Base-by-base conservation (phyloP, 2,888 invertebrate species). In the Odontothrips loti region DNA sequence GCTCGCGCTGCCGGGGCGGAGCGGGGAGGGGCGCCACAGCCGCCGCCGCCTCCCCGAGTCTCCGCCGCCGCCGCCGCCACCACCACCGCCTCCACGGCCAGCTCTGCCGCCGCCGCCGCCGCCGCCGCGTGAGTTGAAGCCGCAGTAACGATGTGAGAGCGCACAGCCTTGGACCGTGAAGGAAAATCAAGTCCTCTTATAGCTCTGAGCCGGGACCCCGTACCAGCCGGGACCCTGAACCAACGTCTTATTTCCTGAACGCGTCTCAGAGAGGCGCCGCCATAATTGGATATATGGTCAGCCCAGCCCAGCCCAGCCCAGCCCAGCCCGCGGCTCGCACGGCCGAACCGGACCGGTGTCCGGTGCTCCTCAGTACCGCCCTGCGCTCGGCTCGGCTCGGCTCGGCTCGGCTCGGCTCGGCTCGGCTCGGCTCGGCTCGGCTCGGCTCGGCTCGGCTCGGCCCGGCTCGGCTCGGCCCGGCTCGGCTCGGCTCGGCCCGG, bases 261-360 rank as follows among this genome's bases (percentile, higher is more conserved):
- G 68, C 68, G 68, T 75, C 68, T 75, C 68, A 12, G 23, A 12
- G 12, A 75, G 68, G 68, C 68, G 68, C 68, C 68, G 27, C 9
- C 68, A 75, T 75, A 75, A 75, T 75, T 75, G 68, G 68, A 75
- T 75, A 75, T 75, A 75, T 75, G 68, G 68, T 75, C 23, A 75
- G 68, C 27, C 23, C 68, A 27, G 10, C 2, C 34, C 34, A 6
- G 34, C 34, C 15, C 58, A 20, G 58, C 58, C 4, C 51, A 20
- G 2, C 6, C 34, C 34, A 4, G 34, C 34, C 34, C 34, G 34
- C 34, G n/a, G n/a, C n/a, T n/a, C n/a, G n/a, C n/a, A n/a, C n/a
- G n/a, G n/a, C n/a, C n/a, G n/a, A n/a, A n/a, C n/a, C n/a, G n/a
- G n/a, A n/a, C n/a, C n/a, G n/a, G n/a, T n/a, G n/a, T n/a, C n/a